A percentile compares a stretch with the other conserved stretches of the same genome.
Conservation (phyloP, 2,888 invertebrate species). For the Idaea biselata region DNA sequence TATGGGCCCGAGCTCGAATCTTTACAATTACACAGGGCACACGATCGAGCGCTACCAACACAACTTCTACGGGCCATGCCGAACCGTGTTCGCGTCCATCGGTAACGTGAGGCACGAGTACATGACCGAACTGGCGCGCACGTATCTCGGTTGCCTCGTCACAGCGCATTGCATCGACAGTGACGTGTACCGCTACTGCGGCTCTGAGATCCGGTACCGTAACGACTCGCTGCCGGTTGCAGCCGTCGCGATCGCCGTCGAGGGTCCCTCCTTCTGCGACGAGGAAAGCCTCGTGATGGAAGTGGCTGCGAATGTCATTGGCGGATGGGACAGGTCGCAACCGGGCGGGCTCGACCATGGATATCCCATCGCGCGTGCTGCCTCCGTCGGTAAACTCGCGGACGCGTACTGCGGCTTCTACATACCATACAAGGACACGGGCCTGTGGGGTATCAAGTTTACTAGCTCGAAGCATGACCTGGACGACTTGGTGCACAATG, state of each 20-base stretch:
- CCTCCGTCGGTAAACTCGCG: slow-evolving; percentile 84
- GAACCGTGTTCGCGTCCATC: slow-evolving; percentile 95
- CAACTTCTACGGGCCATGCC: slow-evolving; percentile 91
- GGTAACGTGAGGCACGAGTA: slow-evolving; percentile 94
- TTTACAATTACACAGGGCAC: slow-evolving; percentile 76
- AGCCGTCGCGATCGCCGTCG: slow-evolving; percentile 94
- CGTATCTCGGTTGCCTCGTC: slow-evolving; percentile 83
- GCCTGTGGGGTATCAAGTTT: slow-evolving; percentile 96
- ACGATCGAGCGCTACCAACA: slow-evolving; percentile 89
- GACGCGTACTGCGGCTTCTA: slow-evolving; percentile 97
- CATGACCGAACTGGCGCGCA: slow-evolving; percentile 87
- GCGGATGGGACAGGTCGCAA: slow-evolving; percentile 94
- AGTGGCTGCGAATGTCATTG: slow-evolving; percentile 94
- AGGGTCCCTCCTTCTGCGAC: slow-evolving; percentile 94
- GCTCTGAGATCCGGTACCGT: slow-evolving; percentile 91
- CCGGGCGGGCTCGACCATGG: slow-evolving; percentile 92
- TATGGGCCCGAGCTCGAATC: slow-evolving; percentile 86
- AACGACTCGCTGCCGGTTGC: slow-evolving; percentile 94
- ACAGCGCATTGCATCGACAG: slow-evolving; percentile 75
- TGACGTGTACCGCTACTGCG: slow-evolving; percentile 88
- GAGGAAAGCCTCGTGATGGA: slow-evolving; percentile 95
- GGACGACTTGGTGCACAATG: slow-evolving; percentile 85
- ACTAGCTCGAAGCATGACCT: slow-evolving; percentile 85
- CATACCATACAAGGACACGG: slow-evolving; percentile 98
- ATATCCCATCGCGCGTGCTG: slow-evolving; percentile 86